Base-by-base conservation (phyloP, 2,797 vertebrate species). In the Enteromius anoplus region DNA sequence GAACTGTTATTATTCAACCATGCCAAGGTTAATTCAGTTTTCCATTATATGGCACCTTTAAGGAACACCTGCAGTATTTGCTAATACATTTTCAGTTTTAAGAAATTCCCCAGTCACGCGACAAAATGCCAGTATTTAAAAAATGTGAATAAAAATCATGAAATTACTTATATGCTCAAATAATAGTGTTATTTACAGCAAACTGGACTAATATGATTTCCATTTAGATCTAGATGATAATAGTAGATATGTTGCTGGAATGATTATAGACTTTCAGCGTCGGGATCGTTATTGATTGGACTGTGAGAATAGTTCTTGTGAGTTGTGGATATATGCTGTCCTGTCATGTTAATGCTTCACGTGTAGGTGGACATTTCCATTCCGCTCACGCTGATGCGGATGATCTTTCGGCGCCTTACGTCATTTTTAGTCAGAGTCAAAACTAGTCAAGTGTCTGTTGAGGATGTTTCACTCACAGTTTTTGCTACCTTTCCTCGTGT, bases 401-500 rank as follows among this genome's bases (percentile, higher is more conserved):
- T n/a, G 7, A 6, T 58, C 49, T 73, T 17, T 53, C 62, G 64
- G 15, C 49, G 37, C 19, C 32, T 47, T 69, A 32, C 73, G 64
- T 83, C 81, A 58, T 58, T 45, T 26, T 17, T 32, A n/a, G 19
- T 69, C 45, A 34, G 2, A 29, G 80, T 55, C 80, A 45, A 26
- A 23, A 34, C 40, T 11, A 49, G 80, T 82, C 40, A 65, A 82
- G 45, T 64, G 65, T 70, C 9, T 45, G 29, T 19, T 45, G 40
- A 6, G 21, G n/a, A 53, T 81, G 32, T 62, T 65, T 82, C 11
- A 70, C 15, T 58, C 17, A 45, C 32, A 19, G 53, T 32, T 77
- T 23, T 76, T 19, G 37, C 26, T 49, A 26, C 40, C 19, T 76
- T 26, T 65, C 66, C 40, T 70, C 21, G 2, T 53, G 55, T 47